phyloP scores from a whole-genome alignment of 1,140 invertebrate species.

The Pseudachorutes palmiensis region DNA sequence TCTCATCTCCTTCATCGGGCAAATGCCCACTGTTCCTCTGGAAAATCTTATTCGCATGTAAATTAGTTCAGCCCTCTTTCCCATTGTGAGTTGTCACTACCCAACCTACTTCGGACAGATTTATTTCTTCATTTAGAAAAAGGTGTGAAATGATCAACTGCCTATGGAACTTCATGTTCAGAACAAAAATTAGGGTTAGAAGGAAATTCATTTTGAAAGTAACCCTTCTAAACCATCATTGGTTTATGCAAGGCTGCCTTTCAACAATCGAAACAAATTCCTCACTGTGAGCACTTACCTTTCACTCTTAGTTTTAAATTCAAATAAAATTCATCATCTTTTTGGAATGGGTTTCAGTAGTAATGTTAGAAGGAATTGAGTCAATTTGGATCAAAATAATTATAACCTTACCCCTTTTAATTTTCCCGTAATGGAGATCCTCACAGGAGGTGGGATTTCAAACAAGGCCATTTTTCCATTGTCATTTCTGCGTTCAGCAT shows the following conservation, averaged over 20 bases:
- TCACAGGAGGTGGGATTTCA: background rate
- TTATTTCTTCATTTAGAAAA: conserved; percentile 9
- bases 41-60: conserved; percentile 11
- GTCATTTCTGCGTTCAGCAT: background rate
- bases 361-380: background rate
- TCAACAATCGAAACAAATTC: background rate
- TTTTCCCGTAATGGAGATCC: background rate
- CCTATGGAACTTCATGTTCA: background rate
- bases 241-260: background rate
- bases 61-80: conserved; percentile 10
- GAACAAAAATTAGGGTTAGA: background rate
- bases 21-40: background rate
- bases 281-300: background rate
- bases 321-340: background rate
- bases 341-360: background rate
- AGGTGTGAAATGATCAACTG: conserved; percentile 12
- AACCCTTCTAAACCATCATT: background rate
- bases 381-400: background rate
- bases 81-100: background rate
- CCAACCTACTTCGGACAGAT: background rate
- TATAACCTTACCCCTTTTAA: background rate
- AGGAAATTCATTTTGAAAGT: background rate
- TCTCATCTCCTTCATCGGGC: background rate
- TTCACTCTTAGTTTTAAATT: background rate
- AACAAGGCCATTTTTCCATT: background rate